phyloP scores from a whole-genome alignment of 1,140 invertebrate species.

The Grapholita molesta region DNA sequence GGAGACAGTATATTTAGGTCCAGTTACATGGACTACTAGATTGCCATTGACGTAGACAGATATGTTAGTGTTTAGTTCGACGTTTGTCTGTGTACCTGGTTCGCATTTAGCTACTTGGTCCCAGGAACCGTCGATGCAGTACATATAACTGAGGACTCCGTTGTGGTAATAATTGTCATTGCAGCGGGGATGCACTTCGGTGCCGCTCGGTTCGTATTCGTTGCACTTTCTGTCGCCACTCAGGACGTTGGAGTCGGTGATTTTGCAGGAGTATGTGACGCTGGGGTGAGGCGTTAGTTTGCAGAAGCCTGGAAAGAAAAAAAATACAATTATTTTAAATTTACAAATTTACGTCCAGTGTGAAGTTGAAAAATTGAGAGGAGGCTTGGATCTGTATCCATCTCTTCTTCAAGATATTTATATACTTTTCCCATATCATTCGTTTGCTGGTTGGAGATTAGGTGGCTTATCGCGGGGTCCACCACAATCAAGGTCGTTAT shows the following conservation, averaged over 20 bases:
- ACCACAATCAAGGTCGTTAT: no score
- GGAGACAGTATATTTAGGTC: not conserved
- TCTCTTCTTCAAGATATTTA: no score
- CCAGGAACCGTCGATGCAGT: constrained; percentile 59
- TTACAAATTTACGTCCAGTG: no score
- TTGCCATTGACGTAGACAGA: not conserved
- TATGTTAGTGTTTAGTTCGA: constrained; percentile 16
- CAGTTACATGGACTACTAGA: not conserved
- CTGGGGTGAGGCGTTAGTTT: constrained; percentile 29
- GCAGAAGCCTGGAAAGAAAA: not conserved
- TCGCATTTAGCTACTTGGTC: constrained; percentile 49
- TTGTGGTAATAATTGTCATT: constrained; percentile 45
- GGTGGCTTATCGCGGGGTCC: no score
- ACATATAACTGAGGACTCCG: constrained; percentile 36
- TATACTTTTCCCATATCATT: no score
- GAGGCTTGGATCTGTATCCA: no score
- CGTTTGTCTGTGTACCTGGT: constrained; percentile 45
- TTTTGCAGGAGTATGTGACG: constrained; percentile 42
- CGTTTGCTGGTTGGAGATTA: no score
- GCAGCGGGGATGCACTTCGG: constrained; percentile 38
- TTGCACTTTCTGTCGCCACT: constrained; percentile 33
- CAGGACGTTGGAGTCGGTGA: constrained; percentile 19
- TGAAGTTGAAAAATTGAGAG: no score
- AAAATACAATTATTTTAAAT: not conserved
- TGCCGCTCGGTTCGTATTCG: constrained; percentile 36